Conservation (phyloP, 1,140 invertebrate species). For the Gonioctena quinquepunctata region DNA sequence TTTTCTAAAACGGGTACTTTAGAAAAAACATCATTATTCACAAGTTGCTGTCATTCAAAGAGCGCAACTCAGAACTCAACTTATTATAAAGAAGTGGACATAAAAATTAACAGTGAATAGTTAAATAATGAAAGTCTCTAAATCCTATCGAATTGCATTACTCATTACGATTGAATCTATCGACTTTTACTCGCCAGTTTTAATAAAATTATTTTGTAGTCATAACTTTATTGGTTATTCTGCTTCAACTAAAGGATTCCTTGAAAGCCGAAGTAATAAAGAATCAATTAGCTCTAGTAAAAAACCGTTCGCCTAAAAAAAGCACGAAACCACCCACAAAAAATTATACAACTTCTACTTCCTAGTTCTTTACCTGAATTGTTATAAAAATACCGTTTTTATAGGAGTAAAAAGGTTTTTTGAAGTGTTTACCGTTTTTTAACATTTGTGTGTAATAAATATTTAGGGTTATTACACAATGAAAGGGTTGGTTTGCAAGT, state of each 20-base stretch:
- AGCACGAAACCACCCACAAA: neutral
- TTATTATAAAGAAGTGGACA: no score
- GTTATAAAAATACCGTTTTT: neutral
- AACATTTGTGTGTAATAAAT: neutral
- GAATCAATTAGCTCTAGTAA: neutral
- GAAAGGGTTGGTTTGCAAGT: neutral
- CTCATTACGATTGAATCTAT: no score
- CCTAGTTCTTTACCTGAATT: neutral
- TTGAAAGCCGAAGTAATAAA: neutral
- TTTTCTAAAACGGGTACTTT: no score
- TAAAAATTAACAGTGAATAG: no score
- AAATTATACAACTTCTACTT: neutral
- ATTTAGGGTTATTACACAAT: neutral
- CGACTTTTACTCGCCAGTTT: no score
- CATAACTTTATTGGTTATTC: no score
- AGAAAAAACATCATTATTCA: no score
- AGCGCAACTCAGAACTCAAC: no score
- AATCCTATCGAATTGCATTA: no score
- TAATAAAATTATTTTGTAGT: no score
- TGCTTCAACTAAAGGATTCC: neutral
- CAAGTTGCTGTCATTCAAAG: no score
- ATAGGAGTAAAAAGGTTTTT: neutral
- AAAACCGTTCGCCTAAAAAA: neutral
- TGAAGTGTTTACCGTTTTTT: neutral
- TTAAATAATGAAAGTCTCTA: no score